These are phyloP conservation scores for Xiphophorus birchmanni DNA, from an alignment of 2,797 vertebrate genomes.

Conservation along the genomic window DNA sequence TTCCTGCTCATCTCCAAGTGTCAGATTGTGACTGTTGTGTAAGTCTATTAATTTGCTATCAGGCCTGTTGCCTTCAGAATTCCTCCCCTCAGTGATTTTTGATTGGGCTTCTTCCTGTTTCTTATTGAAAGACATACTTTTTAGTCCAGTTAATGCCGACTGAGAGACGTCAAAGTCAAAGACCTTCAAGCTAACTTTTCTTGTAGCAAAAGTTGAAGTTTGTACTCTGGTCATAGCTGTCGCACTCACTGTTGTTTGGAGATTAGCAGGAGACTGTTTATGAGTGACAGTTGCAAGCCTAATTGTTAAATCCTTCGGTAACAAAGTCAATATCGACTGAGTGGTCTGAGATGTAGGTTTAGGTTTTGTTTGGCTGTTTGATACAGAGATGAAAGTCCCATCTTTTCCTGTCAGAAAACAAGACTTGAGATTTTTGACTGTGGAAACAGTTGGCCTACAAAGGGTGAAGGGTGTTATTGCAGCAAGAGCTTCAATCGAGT, in stretches of 20 bases:
- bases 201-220: slow-evolving; percentile 7
- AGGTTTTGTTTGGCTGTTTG: slow-evolving; percentile 20
- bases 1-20: slow-evolving; percentile 27
- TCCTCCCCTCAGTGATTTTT: slow-evolving; percentile 7
- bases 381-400: slow-evolving; percentile 51
- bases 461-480: slow-evolving; percentile 18
- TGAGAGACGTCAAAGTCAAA: slow-evolving; percentile 3
- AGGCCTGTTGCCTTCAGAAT: slow-evolving; percentile 8
- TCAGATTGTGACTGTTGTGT: slow-evolving; percentile 13
- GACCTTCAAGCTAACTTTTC: neutral
- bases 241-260: slow-evolving; percentile 9
- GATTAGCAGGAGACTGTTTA: slow-evolving; percentile 25
- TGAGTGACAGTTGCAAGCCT: slow-evolving; percentile 26
- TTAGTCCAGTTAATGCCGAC: slow-evolving; percentile 7
- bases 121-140: slow-evolving; percentile 13
- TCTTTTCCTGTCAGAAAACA: slow-evolving; percentile 25
- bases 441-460: slow-evolving; percentile 11
- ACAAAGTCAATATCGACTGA: slow-evolving; percentile 31
- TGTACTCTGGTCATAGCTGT: slow-evolving; percentile 8
- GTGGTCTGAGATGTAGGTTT: slow-evolving; percentile 26
- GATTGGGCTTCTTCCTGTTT: slow-evolving; percentile 29
- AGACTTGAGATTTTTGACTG: slow-evolving; percentile 38
- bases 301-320: slow-evolving; percentile 24
- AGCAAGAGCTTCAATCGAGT: slow-evolving; percentile 30
- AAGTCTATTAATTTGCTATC: slow-evolving; percentile 20